phyloP scores from a whole-genome alignment of 2,888 invertebrate genomes.

The Cryptus armator region DNA sequence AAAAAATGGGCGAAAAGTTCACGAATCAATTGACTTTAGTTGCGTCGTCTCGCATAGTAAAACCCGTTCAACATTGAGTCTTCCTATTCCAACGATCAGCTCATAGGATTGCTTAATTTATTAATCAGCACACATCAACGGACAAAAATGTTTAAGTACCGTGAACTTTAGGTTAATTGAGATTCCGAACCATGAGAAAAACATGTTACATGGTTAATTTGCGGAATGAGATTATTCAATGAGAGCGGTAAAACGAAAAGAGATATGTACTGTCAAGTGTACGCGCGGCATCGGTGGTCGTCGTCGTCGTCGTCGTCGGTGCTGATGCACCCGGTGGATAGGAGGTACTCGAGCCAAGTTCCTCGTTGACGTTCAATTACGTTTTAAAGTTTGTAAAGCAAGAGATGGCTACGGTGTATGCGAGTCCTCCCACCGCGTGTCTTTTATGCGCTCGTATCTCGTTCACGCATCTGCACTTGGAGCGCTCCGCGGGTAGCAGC shows the following conservation, averaged over 20 bases:
- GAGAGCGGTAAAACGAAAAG: slow-evolving; percentile 10
- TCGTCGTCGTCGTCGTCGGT: slow-evolving; percentile 13
- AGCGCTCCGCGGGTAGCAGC: slow-evolving; percentile 37
- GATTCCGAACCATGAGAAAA: neutral
- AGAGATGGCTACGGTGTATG: slow-evolving; percentile 70
- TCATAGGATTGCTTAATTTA: too few species aligned
- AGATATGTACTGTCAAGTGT: slow-evolving; percentile 26
- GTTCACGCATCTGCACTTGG: slow-evolving; percentile 79
- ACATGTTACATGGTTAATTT: neutral
- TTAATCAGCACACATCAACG: too few species aligned
- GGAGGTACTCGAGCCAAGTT: slow-evolving; percentile 61
- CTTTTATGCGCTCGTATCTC: slow-evolving; percentile 81
- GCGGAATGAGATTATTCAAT: neutral
- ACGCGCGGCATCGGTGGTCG: neutral
- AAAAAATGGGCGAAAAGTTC: too few species aligned
- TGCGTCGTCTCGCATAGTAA: too few species aligned
- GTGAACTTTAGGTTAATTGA: too few species aligned
- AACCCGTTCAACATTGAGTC: too few species aligned
- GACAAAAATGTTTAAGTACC: too few species aligned
- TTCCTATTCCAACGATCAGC: too few species aligned
- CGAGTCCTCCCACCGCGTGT: slow-evolving; percentile 72
- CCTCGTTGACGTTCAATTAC: slow-evolving; percentile 82
- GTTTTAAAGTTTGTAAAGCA: slow-evolving; percentile 79
- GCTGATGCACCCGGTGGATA: slow-evolving; percentile 22
- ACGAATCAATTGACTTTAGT: too few species aligned